Evolutionary conservation across 2,113 vertebrate genomes (phyloP), one percentile per base, ranked within the genome.

Genomic region (Microcebus griseorufus): DNA sequence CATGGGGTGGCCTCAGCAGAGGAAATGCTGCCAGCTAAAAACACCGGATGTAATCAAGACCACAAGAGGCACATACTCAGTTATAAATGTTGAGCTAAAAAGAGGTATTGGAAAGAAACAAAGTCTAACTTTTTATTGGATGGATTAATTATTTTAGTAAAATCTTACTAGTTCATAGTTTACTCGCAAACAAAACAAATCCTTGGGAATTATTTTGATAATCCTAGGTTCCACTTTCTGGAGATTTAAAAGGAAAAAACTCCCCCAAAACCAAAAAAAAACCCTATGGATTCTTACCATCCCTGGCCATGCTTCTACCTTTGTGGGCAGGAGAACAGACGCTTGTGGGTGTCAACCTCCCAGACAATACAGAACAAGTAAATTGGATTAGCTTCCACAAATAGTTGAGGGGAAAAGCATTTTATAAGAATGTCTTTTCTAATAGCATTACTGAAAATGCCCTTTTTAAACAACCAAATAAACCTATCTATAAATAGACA

Each of bases 11-110:
- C 98, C 98, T 98, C 98, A 94, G 95, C 94, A 98, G 97, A 99
- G 98, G 99, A 99, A 99, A 99, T 95, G 95, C 98, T 98, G 98
- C 98, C 98, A 98, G 98, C 98, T 98, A 98, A 98, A 97, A 98
- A 98, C 98, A 98, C 98, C 99, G 98, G 98, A 99, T 98, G 98
- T 98, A 99, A 99, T 98, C 93, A 97, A 98, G 98, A 99, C 98
- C 98, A 98, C 98, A 98, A 98, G 98, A 98, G 98, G 98, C 96
- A 97, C 95, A 97, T 79, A 98, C 96, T 98, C 94, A 89, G 97
- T 98, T 98, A 97, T 98, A 98, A 98, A 98, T 86, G 97, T 97
- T 48, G 75, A 98, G 98, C 91, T 97, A 97, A 91, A 97, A 98
- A 98, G 98, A 98, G 97, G 98, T 98, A 98, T 25, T 96, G 97